Percentiles rank a stretch among this genome's conserved stretches.
phyloP scores from a whole-genome alignment of 2,888 invertebrate species.

The Glaucopsyche alexis region DNA sequence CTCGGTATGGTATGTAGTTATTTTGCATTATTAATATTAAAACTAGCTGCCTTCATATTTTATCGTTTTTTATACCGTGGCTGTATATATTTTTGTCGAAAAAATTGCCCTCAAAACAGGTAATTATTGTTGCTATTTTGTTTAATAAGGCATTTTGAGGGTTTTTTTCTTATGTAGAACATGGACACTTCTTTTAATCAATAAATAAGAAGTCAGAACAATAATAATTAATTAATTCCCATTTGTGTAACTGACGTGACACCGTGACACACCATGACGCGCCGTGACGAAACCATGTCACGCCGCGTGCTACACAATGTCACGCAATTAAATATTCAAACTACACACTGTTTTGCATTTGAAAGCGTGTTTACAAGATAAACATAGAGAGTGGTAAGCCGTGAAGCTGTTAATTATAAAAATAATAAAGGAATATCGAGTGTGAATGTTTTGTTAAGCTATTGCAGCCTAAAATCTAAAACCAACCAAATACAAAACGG shows the following conservation, averaged over 20 bases:
- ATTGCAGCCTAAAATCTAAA: not conserved
- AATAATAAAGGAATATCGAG: not conserved
- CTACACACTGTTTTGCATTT: slow-evolving; percentile 37
- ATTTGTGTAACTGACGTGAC: slow-evolving; percentile 20
- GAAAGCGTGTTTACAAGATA: slow-evolving; percentile 24
- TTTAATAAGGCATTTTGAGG: too few species aligned
- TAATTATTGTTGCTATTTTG: too few species aligned
- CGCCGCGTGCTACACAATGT: slow-evolving; percentile 45
- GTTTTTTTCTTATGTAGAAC: too few species aligned
- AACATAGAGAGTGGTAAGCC: slow-evolving; percentile 3
- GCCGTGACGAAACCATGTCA: slow-evolving; percentile 40
- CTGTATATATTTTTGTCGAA: too few species aligned
- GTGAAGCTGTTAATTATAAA: slow-evolving; percentile 26
- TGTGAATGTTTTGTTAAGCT: not conserved
- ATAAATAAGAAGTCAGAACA: not conserved
- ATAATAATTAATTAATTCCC: not conserved
- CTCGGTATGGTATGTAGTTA: too few species aligned
- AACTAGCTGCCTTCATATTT: too few species aligned
- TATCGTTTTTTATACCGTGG: too few species aligned
- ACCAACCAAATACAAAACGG: too few species aligned
- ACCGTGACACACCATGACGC: not conserved
- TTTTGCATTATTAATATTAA: too few species aligned
- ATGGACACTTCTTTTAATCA: too few species aligned
- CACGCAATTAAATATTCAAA: slow-evolving; percentile 61
- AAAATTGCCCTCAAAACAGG: too few species aligned